Conservation (phyloP, 2,797 vertebrate species). For the Crocodylus rhombifer region DNA sequence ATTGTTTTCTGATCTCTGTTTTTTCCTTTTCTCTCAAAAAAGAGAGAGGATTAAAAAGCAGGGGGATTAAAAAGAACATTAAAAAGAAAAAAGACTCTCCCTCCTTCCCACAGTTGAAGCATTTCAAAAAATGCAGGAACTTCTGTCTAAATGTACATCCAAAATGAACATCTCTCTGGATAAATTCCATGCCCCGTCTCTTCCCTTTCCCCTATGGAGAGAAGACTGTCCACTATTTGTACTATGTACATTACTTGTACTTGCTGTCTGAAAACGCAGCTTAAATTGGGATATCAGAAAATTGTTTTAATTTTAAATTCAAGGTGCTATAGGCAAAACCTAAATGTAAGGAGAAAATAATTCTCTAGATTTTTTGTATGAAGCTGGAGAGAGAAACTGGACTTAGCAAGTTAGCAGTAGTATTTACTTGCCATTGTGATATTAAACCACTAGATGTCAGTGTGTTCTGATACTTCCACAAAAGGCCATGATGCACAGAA, state of each 20-base stretch:
- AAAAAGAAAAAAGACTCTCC: too few relatives aligned
- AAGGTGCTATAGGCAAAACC: background rate
- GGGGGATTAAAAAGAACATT: too few relatives aligned
- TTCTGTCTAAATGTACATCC: too few relatives aligned
- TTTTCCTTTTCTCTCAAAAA: background rate
- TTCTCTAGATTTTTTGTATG: background rate
- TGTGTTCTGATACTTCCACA: background rate
- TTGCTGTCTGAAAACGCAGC: too few relatives aligned
- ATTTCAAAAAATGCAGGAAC: too few relatives aligned
- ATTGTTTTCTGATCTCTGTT: background rate
- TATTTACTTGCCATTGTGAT: accelerated
- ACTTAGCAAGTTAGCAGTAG: background rate
- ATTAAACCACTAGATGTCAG: accelerated
- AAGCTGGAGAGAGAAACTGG: accelerated
- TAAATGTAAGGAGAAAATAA: background rate
- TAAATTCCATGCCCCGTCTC: background rate
- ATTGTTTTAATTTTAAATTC: background rate
- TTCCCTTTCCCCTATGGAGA: background rate
- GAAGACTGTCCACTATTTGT: too few relatives aligned
- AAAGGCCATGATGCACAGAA: background rate
- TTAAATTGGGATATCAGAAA: background rate
- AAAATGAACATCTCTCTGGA: too few relatives aligned
- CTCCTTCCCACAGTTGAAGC: too few relatives aligned
- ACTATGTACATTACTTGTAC: too few relatives aligned
- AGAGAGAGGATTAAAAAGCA: background rate